Base-by-base conservation (phyloP, 2,888 invertebrate species). In the Geotrupes spiniger region DNA sequence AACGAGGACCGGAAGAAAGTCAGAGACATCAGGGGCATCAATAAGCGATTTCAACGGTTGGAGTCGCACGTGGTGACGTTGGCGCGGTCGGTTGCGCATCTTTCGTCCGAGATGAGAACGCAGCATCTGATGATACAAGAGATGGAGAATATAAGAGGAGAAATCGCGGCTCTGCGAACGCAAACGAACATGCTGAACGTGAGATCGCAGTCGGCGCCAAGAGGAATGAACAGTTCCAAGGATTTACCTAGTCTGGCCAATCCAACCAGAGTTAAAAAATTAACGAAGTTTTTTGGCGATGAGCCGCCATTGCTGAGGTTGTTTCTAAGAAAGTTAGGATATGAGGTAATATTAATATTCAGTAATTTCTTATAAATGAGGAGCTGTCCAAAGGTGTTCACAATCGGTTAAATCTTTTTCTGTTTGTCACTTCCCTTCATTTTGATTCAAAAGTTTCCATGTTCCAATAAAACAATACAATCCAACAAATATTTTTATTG, bases 261-360 rank as follows among this genome's bases (percentile, higher is more conserved):
- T 74, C 92, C 92, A 0, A 86, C 86, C 55, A 78, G 92, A 52
- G 91, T 93, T 12, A 89, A 89, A 71, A 86, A 93, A 63, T 79
- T 93, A 56, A 92, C 92, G 49, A 90, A 92, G 79, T 93, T 94
- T 79, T 94, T 94, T 76, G 94, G 93, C 16, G 89, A 91, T 71
- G 93, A 94, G 72, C 93, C 93, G 21, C 93, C 93, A 6, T 79
- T 93, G 57, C 83, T 93, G 74, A 80, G 92, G 71, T 79, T 93
- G 49, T 94, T 93, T 77, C 79, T 94, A 43, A 87, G 90, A 75
- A 91, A 90, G 74, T 80, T 94, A 57, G 93, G 93, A 63, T 94
- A 93, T 74, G 92, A 93, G 84, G 93, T 89, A 70, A 66, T 4
- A 21, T 6, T 21, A 4, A 21, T 6, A 21, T 21, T 21, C 21